Percentiles rank a stretch among this genome's conserved stretches.
Evolutionary conservation across 2,797 vertebrate genomes (phyloP).

Genomic region (Glyptemys insculpta): DNA sequence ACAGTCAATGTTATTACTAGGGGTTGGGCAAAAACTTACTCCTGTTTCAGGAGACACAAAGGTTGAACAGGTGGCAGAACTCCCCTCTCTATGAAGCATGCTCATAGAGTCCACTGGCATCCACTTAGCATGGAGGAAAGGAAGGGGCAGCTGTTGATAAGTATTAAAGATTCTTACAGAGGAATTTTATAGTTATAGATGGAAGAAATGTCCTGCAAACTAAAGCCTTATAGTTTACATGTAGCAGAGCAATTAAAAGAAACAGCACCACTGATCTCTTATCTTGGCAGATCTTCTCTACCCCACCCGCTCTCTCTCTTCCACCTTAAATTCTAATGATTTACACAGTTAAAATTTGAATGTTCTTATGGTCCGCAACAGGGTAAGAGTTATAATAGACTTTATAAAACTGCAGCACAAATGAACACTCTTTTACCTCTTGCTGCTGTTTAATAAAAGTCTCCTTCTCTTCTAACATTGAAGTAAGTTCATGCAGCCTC

Average conservation of each 20-base stretch:
- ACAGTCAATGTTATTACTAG: neutral
- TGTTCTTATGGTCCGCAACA: neutral
- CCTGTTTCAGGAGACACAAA: fast-evolving
- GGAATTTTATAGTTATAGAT: neutral
- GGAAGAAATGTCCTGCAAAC: neutral
- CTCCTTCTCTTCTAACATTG: slow-evolving; percentile 88
- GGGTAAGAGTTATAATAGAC: neutral
- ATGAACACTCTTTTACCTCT: slow-evolving; percentile 82
- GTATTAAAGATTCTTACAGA: neutral
- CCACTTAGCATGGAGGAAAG: neutral
- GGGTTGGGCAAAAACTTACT: neutral
- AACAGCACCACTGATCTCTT: neutral
- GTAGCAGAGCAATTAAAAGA: neutral
- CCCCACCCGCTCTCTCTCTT: neutral
- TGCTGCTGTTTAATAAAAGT: slow-evolving; percentile 89
- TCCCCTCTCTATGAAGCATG: neutral
- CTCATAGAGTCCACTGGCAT: neutral
- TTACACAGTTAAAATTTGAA: neutral
- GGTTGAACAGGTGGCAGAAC: neutral
- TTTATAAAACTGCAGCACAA: neutral
- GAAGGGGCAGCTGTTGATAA: neutral
- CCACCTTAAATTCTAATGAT: neutral
- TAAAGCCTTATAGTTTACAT: neutral
- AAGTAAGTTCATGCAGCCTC: slow-evolving; percentile 88
- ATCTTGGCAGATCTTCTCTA: neutral